Evolutionary conservation across 2,797 vertebrate genomes (phyloP), one percentile per base, ranked within the genome.

Genomic region (Pseudocheirus occidentalis): DNA sequence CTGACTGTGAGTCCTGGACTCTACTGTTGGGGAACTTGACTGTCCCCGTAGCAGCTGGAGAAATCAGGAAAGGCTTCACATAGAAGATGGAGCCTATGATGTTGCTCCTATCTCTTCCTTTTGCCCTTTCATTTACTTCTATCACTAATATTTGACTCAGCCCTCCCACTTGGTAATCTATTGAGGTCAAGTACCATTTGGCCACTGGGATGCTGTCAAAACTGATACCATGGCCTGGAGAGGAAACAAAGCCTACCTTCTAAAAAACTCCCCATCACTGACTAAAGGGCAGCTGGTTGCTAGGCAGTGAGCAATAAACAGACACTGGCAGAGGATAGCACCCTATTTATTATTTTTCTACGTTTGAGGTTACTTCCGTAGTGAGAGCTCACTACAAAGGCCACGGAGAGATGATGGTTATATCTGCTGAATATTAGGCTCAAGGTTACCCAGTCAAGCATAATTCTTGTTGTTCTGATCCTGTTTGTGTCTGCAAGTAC

Each of bases 401-500:
- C 34, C 40, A 27, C n/a, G 92, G 62, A 50, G 90, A 55, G 87
- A 54, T 66, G 40, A 28, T 87, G 40, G 52, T 53, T 94, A 50
- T 95, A 94, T 90, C 89, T 95, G 87, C 91, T 95, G 55, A 92
- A 46, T 90, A 24, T 95, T 95, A 96, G 91, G 31, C 89, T 96
- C 96, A 97, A 97, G 94, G 93, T 97, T 95, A 97, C 55, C 66
- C 66, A 97, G 96, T 81, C 91, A 97, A 93, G 54, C 13, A 56
- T 96, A 97, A 96, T 96, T 94, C 87, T 94, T 87, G n/a, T 96
- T 97, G n/a, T n/a, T n/a, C n/a, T 95, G 90, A 95, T 96, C 92
- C 58, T 95, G 73, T 97, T 97, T 97, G 73, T 97, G 57, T 94
- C 92, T 91, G 89, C 90, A 40, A 96, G 28, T 55, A 96, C 21